Percentiles rank a stretch among this genome's conserved stretches.
Conservation (phyloP, 2,113 vertebrate species). For the Cololabis saira region DNA sequence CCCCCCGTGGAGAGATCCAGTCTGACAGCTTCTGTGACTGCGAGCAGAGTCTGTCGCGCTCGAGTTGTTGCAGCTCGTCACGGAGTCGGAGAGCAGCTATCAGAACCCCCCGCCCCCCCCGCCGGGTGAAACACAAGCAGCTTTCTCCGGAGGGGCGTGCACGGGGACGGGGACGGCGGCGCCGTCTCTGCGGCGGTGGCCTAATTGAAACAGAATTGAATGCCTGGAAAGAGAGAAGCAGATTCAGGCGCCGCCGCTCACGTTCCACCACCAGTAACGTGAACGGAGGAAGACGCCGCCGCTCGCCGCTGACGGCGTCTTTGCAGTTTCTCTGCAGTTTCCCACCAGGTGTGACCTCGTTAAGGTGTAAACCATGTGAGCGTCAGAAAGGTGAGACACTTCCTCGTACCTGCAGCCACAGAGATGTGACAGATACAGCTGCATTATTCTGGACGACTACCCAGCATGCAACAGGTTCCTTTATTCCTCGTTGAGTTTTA, state of each 20-base stretch:
- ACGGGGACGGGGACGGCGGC: conserved; percentile 8
- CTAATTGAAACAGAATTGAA: conserved; percentile 67
- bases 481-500: conserved; percentile 56
- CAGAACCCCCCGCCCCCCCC: not conserved
- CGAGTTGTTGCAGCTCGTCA: conserved; percentile 1
- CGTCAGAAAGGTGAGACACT: no score
- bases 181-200: conserved; percentile 27
- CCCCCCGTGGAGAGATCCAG: conserved; percentile 64
- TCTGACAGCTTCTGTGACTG: conserved; percentile 68
- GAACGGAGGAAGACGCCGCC: no score
- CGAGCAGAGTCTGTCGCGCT: conserved; percentile 62
- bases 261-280: no score
- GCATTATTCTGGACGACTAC: no score
- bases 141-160: conserved; percentile 16
- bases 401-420: no score
- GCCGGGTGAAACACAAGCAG: conserved; percentile 9
- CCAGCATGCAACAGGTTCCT: not conserved
- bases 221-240: conserved; percentile 28
- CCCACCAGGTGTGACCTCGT: no score
- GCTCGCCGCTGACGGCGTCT: no score
- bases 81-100: not conserved
- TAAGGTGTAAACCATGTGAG: no score
- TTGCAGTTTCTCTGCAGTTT: no score
- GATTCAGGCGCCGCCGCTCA: no score
- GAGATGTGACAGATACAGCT: no score